Conservation (phyloP, 2,888 invertebrate genomes). For the Caenorhabditis zanzibari region DNA sequence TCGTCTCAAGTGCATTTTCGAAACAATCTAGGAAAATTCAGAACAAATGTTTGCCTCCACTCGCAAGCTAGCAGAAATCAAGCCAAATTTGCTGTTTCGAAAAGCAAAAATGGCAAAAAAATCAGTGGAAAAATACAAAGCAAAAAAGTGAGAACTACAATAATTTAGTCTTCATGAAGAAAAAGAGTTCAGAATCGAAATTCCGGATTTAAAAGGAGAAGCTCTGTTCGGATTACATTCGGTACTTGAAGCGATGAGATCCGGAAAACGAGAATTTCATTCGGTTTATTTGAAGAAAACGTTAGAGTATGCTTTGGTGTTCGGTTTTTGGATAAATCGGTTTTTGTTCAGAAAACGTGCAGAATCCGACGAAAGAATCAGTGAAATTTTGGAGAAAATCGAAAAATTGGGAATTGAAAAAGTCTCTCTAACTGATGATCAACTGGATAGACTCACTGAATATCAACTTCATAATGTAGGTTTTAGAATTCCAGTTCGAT, state of each 20-base stretch:
- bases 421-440: conserved; percentile 53
- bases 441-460: conserved; percentile 69
- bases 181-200: conserved; percentile 55
- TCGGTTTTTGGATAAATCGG: not conserved
- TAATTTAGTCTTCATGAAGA: not conserved
- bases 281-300: conserved; percentile 65
- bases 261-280: conserved; percentile 59
- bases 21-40: not conserved
- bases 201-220: conserved; percentile 67
- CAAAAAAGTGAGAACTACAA: conserved; percentile 60
- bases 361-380: conserved; percentile 51
- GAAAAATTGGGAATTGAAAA: conserved; percentile 41
- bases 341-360: conserved; percentile 56
- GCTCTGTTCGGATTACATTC: conserved; percentile 70
- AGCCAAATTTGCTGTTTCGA: conserved; percentile 68
- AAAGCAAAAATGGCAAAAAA: conserved; percentile 70
- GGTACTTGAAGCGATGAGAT: conserved; percentile 65
- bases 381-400: conserved; percentile 51
- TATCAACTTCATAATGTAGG: conserved; percentile 73
- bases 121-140: conserved; percentile 58
- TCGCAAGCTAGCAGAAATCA: conserved; percentile 23
- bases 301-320: conserved; percentile 17
- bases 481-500: not conserved
- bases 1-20: not conserved
- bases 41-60: conserved; percentile 28